Conservation (phyloP, 2,113 vertebrate species). For the Cercocebus atys region DNA sequence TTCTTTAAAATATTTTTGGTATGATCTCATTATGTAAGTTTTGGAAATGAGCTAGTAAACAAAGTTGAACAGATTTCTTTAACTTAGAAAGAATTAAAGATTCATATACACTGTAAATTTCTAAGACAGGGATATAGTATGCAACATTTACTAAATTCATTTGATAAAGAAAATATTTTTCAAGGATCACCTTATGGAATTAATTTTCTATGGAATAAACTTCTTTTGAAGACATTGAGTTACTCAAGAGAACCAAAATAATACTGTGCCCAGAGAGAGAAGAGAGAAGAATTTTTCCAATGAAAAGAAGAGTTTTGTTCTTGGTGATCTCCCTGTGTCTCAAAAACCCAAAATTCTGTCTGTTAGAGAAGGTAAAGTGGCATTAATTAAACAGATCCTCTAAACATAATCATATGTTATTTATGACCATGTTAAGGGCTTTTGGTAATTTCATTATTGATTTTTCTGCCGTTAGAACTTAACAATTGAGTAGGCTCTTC, state of each 20-base stretch:
- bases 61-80: not conserved
- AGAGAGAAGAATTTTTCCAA: not conserved
- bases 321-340: not conserved
- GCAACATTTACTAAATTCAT: not conserved
- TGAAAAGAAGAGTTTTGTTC: not conserved
- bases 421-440: not conserved
- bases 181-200: not conserved
- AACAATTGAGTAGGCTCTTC: not conserved
- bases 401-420: not conserved
- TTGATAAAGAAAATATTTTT: not conserved
- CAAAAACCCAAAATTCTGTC: not conserved
- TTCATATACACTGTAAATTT: not conserved
- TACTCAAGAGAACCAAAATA: conserved; percentile 12
- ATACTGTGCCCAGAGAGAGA: not conserved
- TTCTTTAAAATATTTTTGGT: not conserved
- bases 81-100: not conserved
- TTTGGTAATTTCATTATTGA: not conserved
- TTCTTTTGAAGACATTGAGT: not conserved
- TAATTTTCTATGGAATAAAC: not conserved
- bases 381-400: not conserved
- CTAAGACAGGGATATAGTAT: not conserved
- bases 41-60: not conserved
- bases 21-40: not conserved
- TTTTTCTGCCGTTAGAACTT: not conserved
- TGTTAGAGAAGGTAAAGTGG: not conserved